These are phyloP conservation scores for Melanaphis sacchari DNA, from an alignment of 1,140 invertebrate species.

Conservation along the genomic window DNA sequence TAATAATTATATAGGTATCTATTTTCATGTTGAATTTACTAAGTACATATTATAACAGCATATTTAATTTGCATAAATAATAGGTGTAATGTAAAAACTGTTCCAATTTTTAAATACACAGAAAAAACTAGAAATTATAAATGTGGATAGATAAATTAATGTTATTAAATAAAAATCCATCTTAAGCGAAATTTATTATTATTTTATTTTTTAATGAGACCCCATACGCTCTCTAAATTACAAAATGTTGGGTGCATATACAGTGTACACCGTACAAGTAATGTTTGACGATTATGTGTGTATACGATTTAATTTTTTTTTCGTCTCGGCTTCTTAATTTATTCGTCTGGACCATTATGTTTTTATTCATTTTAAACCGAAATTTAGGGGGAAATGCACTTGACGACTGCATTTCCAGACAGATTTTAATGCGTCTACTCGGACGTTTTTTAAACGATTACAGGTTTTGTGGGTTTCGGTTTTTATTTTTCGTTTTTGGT, in stretches of 20 bases:
- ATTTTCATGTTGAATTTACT: neutral
- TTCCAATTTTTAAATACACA: neutral
- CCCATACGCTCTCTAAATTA: neutral
- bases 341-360: slow-evolving; percentile 55
- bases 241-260: neutral
- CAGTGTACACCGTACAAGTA: neutral
- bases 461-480: slow-evolving; percentile 48
- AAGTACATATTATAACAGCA: neutral
- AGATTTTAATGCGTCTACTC: slow-evolving; percentile 56
- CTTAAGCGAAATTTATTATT: neutral
- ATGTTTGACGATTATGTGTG: neutral
- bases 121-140: neutral
- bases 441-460: slow-evolving; percentile 53
- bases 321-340: slow-evolving; percentile 45
- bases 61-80: neutral
- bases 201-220: slow-evolving; percentile 24
- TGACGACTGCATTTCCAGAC: slow-evolving; percentile 57
- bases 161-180: neutral
- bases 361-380: slow-evolving; percentile 49
- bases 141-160: neutral
- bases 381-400: slow-evolving; percentile 58
- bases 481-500: slow-evolving; percentile 56
- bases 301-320: slow-evolving; percentile 49
- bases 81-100: neutral
- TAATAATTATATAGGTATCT: neutral